A percentile compares a stretch with the other conserved stretches of the same genome.
phyloP scores from a whole-genome alignment of 2,797 vertebrate species.

The Gila robusta region DNA sequence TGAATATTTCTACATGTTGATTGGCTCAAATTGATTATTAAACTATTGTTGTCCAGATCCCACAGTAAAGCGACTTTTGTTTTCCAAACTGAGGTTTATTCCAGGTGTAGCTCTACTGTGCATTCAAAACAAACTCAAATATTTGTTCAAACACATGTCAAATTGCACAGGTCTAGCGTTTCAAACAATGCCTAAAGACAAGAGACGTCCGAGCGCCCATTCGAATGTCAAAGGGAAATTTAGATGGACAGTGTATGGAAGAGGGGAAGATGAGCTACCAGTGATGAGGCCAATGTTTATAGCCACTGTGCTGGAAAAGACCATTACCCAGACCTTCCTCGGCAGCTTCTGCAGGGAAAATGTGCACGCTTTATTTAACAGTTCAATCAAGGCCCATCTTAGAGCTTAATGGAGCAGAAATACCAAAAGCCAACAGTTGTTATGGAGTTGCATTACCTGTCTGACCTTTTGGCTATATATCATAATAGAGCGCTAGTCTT shows the following conservation, averaged over 20 bases:
- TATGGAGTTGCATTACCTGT: conserved; percentile 51
- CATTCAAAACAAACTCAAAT: conserved; percentile 12
- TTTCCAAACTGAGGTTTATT: neutral
- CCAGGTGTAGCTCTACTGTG: neutral
- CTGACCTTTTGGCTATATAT: conserved; percentile 48
- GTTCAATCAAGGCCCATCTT: conserved; percentile 56
- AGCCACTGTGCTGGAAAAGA: conserved; percentile 47
- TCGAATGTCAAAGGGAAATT: conserved; percentile 36
- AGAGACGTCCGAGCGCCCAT: neutral
- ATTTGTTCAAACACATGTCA: neutral
- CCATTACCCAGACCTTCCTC: conserved; percentile 48
- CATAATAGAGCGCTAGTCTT: conserved; percentile 41
- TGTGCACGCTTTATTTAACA: conserved; percentile 60
- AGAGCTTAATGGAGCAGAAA: conserved; percentile 60
- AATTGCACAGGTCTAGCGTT: neutral
- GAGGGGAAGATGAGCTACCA: conserved; percentile 7
- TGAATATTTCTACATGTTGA: neutral
- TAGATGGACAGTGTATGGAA: conserved; percentile 13
- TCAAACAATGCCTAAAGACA: neutral
- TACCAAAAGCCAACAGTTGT: conserved; percentile 55
- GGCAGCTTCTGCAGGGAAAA: conserved; percentile 33
- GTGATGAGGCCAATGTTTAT: conserved; percentile 41
- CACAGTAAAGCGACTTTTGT: neutral
- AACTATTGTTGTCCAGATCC: neutral
- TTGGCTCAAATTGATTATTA: neutral